Evolutionary conservation across 35 echinoderm and acorn worm species (phyloP).

Genomic region (Apostichopus parvimensis): DNA sequence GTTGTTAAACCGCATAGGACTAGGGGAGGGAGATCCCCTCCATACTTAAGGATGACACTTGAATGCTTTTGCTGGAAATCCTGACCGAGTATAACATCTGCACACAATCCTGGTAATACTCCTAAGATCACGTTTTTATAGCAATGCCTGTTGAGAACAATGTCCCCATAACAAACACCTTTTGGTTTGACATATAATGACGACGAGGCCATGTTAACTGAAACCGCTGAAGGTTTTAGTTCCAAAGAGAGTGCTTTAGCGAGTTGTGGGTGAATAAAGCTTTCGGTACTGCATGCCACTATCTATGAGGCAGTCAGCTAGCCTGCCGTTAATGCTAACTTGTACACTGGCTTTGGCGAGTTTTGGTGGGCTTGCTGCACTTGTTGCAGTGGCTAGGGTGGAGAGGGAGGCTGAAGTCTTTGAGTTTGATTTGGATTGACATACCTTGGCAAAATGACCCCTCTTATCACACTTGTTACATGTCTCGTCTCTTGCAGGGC

Average conservation of each 20-base stretch:
- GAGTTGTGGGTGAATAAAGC: constrained; percentile 31
- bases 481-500: too few species aligned
- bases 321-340: too few species aligned
- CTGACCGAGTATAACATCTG: too few species aligned
- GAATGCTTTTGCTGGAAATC: constrained; percentile 3
- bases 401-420: too few species aligned
- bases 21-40: background rate
- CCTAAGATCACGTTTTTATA: constrained; percentile 11
- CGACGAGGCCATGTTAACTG: constrained; percentile 41
- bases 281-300: background rate
- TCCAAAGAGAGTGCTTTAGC: constrained; percentile 17
- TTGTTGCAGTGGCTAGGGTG: too few species aligned
- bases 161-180: background rate
- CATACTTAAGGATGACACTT: background rate
- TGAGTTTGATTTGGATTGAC: too few species aligned
- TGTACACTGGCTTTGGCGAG: too few species aligned
- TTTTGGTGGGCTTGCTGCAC: too few species aligned
- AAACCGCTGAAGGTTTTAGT: constrained; percentile 3
- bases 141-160: background rate
- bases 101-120: background rate
- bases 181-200: background rate
- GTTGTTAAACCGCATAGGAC: background rate
- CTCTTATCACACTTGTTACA: too few species aligned
- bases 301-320: too few species aligned
- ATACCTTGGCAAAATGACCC: too few species aligned